A percentile compares a stretch with the other conserved stretches of the same genome.
Evolutionary conservation across 2,113 vertebrate species (phyloP).

Genomic region (Grallaria varia): DNA sequence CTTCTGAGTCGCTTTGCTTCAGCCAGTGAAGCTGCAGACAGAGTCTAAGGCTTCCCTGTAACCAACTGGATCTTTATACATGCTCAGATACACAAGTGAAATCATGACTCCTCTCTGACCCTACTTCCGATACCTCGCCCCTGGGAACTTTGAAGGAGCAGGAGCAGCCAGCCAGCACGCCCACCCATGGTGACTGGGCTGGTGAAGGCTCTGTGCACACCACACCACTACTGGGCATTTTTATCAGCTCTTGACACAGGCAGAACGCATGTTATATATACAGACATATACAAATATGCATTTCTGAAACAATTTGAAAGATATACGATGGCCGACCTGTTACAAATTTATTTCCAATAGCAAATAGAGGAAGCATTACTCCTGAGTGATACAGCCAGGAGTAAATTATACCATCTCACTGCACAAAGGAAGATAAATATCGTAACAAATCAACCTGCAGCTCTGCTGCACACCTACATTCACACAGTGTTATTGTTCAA

Average conservation of each 20-base stretch:
- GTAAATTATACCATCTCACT: background rate
- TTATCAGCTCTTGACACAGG: background rate
- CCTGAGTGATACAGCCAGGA: background rate
- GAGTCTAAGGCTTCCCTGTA: background rate
- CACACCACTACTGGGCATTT: background rate
- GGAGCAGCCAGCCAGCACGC: accelerated
- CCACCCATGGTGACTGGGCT: background rate
- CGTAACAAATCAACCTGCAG: background rate
- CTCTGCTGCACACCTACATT: background rate
- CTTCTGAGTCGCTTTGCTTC: background rate
- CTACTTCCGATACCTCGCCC: background rate
- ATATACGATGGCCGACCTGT: background rate
- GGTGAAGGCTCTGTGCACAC: background rate
- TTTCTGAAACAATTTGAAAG: background rate
- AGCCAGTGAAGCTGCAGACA: background rate
- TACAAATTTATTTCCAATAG: background rate
- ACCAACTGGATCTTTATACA: background rate
- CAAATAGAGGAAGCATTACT: background rate
- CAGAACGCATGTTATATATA: background rate
- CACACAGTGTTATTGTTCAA: background rate
- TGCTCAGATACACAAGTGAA: background rate
- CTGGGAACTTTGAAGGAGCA: background rate
- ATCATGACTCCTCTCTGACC: background rate
- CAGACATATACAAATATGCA: background rate
- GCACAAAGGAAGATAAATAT: background rate